A percentile compares a stretch with the other conserved stretches of the same genome.
phyloP scores from a whole-genome alignment of 1,140 invertebrate genomes.

The Rhynchophorus ferrugineus region DNA sequence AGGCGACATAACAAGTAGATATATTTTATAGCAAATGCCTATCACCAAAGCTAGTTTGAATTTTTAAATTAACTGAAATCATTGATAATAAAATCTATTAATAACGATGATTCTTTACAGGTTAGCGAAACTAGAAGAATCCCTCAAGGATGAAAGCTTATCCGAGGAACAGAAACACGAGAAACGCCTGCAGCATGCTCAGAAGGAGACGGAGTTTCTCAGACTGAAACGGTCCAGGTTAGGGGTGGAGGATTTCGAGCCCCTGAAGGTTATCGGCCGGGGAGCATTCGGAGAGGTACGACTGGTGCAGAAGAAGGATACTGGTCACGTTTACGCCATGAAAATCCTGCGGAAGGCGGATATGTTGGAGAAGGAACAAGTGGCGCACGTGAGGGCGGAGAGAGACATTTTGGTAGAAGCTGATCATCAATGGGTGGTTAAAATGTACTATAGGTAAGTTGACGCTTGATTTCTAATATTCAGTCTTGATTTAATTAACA shows the following conservation, averaged over 20 bases:
- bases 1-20: too few relatives aligned
- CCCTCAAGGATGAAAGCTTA: conserved; percentile 86
- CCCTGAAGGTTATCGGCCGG: conserved; percentile 93
- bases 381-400: conserved; percentile 97
- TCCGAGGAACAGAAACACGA: conserved; percentile 79
- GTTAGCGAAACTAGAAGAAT: conserved; percentile 87
- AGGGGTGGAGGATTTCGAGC: conserved; percentile 97
- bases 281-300: conserved; percentile 98
- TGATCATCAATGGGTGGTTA: conserved; percentile 93
- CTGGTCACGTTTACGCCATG: conserved; percentile 99
- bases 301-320: conserved; percentile 98
- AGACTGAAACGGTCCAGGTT: conserved; percentile 85
- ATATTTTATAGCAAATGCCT: too few relatives aligned
- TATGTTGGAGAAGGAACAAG: conserved; percentile 96
- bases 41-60: too few relatives aligned
- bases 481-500: not conserved
- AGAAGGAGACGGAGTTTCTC: conserved; percentile 97
- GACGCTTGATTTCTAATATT: not conserved
- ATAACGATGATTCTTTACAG: too few relatives aligned
- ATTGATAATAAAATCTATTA: too few relatives aligned
- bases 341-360: conserved; percentile 98
- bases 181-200: conserved; percentile 88
- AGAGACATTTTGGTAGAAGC: conserved; percentile 97
- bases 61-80: too few relatives aligned
- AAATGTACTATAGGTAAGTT: conserved; percentile 28